phyloP scores from a whole-genome alignment of 2,797 vertebrate genomes.

The Paguma larvata region DNA sequence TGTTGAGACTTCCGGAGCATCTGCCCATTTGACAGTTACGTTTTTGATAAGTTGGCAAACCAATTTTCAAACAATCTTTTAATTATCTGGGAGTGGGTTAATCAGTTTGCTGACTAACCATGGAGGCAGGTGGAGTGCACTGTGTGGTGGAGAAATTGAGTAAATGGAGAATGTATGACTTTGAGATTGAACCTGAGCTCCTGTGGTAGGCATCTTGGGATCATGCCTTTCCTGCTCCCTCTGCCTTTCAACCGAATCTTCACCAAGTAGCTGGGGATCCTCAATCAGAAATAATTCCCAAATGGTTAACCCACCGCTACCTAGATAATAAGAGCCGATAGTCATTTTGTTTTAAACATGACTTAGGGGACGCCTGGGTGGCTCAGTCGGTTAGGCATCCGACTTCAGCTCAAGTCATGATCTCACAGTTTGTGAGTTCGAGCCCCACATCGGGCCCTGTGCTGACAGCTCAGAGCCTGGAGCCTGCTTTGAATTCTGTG shows the following conservation, averaged over 20 bases:
- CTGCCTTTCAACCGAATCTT: neutral
- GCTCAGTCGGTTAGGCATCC: too few relatives aligned
- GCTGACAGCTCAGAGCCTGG: too few relatives aligned
- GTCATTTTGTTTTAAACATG: neutral
- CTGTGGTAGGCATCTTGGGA: neutral
- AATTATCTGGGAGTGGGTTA: neutral
- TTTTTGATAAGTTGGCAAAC: constrained; percentile 11
- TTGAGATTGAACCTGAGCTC: neutral
- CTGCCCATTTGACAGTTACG: neutral
- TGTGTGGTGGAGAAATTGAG: neutral
- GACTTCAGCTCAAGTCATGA: too few relatives aligned
- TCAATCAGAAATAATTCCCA: neutral
- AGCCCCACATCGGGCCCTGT: too few relatives aligned
- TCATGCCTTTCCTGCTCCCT: neutral
- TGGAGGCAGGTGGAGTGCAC: neutral
- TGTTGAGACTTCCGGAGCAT: neutral
- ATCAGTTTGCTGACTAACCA: neutral
- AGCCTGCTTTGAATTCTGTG: too few relatives aligned
- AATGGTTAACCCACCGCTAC: neutral
- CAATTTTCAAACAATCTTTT: constrained; percentile 4
- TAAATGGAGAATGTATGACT: neutral
- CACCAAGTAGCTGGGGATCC: neutral
- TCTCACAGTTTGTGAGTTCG: too few relatives aligned
- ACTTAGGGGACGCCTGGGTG: too few relatives aligned
- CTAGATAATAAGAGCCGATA: neutral